Conservation (phyloP, 2,113 vertebrate species). For the Podocnemis expansa region DNA sequence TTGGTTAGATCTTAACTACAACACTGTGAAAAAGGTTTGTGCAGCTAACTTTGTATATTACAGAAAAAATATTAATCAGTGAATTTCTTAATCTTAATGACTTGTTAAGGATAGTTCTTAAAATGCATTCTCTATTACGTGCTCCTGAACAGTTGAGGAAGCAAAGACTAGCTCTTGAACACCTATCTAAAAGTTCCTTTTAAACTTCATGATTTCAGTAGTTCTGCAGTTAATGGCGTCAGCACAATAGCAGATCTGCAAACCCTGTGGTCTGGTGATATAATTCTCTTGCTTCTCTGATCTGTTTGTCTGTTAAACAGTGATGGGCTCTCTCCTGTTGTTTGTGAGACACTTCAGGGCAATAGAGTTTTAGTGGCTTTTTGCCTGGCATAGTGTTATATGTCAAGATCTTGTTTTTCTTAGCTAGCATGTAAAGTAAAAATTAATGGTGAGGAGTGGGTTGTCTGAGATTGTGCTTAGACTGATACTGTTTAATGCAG, state of each 20-base stretch:
- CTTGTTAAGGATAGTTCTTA: not conserved
- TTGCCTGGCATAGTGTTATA: not conserved
- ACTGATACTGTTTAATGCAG: not conserved
- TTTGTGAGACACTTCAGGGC: not conserved
- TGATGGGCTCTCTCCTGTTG: not conserved
- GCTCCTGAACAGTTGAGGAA: not conserved
- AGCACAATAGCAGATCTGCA: not conserved
- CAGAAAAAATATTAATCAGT: not conserved
- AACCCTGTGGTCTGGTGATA: not conserved
- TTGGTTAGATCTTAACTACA: slow-evolving; percentile 24
- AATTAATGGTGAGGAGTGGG: not conserved
- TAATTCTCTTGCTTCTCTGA: not conserved
- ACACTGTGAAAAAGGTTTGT: not conserved
- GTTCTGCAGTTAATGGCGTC: not conserved
- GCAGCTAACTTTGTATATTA: not conserved
- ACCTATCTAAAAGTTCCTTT: not conserved
- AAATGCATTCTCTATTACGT: not conserved
- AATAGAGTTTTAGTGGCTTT: not conserved
- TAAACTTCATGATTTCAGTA: not conserved
- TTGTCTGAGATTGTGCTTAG: not conserved
- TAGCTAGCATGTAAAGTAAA: not conserved
- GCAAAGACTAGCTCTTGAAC: not conserved
- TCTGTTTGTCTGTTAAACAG: not conserved
- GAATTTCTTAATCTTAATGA: not conserved
- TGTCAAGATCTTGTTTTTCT: not conserved